Conservation (phyloP, 2,797 vertebrate species). For the Esox masquinongy region DNA sequence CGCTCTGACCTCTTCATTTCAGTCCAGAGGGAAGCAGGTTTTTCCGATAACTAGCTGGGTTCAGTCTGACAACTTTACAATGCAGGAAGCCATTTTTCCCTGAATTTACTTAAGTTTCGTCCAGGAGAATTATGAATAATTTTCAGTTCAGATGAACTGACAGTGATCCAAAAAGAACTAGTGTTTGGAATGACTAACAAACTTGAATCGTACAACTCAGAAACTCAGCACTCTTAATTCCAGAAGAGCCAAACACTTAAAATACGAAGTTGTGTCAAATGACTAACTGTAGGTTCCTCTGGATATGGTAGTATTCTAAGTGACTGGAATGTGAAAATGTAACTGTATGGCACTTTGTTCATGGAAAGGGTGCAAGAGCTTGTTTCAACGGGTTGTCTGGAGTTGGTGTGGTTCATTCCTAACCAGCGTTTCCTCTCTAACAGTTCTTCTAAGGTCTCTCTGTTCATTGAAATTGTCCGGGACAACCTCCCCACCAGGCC, state of each 20-base stretch:
- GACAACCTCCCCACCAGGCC: slow-evolving; percentile 58
- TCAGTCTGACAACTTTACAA: too few species aligned
- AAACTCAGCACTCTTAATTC: not conserved
- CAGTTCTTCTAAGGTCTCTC: slow-evolving; percentile 7
- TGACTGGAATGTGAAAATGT: too few species aligned
- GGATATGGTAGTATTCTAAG: too few species aligned
- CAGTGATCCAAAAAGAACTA: not conserved
- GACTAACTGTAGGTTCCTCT: too few species aligned
- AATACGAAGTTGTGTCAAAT: not conserved
- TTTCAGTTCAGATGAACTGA: not conserved
- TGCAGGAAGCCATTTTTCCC: too few species aligned
- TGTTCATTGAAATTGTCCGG: slow-evolving; percentile 56
- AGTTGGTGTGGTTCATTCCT: not conserved
- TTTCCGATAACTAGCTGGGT: not conserved
- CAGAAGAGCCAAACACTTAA: not conserved
- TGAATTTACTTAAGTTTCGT: too few species aligned
- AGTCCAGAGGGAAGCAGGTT: not conserved
- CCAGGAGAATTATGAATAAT: not conserved
- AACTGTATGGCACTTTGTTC: not conserved
- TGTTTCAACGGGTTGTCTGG: not conserved
- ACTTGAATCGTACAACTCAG: not conserved
- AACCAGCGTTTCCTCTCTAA: slow-evolving; percentile 13
- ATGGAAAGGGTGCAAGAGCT: not conserved
- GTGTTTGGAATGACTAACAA: not conserved
- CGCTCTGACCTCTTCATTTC: not conserved